Percentiles rank a stretch among this genome's conserved stretches.
phyloP scores from a whole-genome alignment of 2,888 invertebrate species.

The Stictocephala bisonia region DNA sequence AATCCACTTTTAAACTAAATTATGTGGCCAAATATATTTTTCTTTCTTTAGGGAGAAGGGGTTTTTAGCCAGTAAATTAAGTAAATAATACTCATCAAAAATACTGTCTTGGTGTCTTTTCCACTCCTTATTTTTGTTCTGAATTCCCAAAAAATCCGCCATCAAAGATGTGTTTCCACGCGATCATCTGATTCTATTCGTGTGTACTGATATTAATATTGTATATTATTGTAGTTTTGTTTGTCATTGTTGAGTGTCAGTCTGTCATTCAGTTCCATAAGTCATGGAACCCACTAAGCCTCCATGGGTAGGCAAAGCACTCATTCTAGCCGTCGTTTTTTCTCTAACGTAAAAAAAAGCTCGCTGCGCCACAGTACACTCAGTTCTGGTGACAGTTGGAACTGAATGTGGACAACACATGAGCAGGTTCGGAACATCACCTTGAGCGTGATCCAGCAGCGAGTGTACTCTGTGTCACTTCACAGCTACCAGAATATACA shows the following conservation, averaged over 20 bases:
- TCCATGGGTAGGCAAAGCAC: slow-evolving; percentile 27
- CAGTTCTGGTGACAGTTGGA: slow-evolving; percentile 12
- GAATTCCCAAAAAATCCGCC: background rate
- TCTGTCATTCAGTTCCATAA: slow-evolving; percentile 49
- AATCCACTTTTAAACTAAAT: no score
- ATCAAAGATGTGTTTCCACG: slow-evolving; percentile 30
- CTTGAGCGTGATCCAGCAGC: slow-evolving; percentile 35
- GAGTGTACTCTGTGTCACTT: background rate
- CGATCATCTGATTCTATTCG: slow-evolving; percentile 2
- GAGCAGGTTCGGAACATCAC: slow-evolving; percentile 41
- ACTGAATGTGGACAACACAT: slow-evolving; percentile 51
- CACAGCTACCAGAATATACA: no score
- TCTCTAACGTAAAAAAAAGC: background rate
- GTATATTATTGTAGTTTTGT: slow-evolving; percentile 48
- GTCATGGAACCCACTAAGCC: slow-evolving; percentile 43
- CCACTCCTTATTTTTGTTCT: no score
- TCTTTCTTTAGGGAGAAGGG: no score
- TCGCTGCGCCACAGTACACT: background rate
- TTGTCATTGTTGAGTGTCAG: slow-evolving; percentile 44
- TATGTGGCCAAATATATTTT: no score
- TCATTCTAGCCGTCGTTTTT: slow-evolving; percentile 8
- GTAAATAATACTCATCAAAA: no score
- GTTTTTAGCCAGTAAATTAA: no score
- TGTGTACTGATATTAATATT: slow-evolving; percentile 46
- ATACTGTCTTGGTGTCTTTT: no score